A percentile compares a stretch with the other conserved stretches of the same genome.
Conservation (phyloP, 2,797 vertebrate species). For the Falco novaeseelandiae region DNA sequence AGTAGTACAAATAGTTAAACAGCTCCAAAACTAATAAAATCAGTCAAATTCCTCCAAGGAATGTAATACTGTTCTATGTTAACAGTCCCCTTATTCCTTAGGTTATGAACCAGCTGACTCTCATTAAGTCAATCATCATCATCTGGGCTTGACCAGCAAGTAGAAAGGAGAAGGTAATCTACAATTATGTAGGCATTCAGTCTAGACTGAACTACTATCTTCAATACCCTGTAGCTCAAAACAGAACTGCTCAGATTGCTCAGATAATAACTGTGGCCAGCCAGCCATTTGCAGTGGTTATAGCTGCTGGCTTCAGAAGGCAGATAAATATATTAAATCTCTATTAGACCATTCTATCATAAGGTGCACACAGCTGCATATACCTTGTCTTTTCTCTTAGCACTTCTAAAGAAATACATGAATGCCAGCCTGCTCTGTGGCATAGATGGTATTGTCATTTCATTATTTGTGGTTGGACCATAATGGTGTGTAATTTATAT, state of each 20-base stretch:
- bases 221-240: conserved; percentile 44
- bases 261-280: conserved; percentile 37
- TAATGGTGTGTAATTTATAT: conserved; percentile 48
- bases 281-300: conserved; percentile 39
- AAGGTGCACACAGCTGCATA: conserved; percentile 32
- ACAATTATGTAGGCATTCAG: conserved; percentile 20
- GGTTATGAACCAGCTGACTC: conserved; percentile 9
- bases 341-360: conserved; percentile 38
- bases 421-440: neutral
- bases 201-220: conserved; percentile 48
- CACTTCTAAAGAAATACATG: conserved; percentile 30
- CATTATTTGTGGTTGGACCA: conserved; percentile 23
- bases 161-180: conserved; percentile 44
- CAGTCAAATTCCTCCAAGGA: conserved; percentile 2
- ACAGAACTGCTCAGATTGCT: conserved; percentile 56
- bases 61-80: conserved; percentile 32
- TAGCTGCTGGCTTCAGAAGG: conserved; percentile 48
- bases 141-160: conserved; percentile 27
- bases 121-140: conserved; percentile 53
- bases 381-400: conserved; percentile 37
- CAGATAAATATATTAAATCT: conserved; percentile 61
- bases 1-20: neutral
- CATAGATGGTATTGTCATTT: conserved; percentile 7
- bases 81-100: conserved; percentile 30
- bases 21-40: conserved; percentile 32